These are phyloP conservation scores for Calonectris borealis DNA, from an alignment of 2,113 vertebrate genomes.

Conservation along the genomic window DNA sequence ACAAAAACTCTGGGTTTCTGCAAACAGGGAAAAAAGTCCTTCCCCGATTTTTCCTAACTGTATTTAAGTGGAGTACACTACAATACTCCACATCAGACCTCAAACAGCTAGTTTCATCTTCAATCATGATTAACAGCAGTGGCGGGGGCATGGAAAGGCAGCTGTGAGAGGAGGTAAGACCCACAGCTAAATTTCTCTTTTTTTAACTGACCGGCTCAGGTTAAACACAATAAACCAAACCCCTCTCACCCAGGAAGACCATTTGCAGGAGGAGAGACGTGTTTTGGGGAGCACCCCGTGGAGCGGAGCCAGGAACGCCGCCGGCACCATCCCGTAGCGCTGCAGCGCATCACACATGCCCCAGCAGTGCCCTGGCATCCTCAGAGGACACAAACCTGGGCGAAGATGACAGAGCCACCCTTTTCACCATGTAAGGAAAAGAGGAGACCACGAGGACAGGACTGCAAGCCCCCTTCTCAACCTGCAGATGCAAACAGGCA, in stretches of 20 bases:
- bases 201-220: background rate
- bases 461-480: background rate
- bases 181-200: background rate
- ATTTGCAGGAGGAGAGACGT: background rate
- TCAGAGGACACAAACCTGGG: background rate
- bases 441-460: background rate
- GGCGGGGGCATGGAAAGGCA: background rate
- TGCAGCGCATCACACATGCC: accelerated
- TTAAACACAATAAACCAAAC: background rate
- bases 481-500: background rate
- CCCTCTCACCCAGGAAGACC: background rate
- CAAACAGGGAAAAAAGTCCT: background rate
- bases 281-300: accelerated
- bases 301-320: accelerated
- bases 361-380: accelerated
- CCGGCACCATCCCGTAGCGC: accelerated
- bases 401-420: background rate
- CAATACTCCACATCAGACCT: background rate
- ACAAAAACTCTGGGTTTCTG: background rate
- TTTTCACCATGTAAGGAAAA: background rate
- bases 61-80: background rate
- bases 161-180: background rate
- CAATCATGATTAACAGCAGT: accelerated
- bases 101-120: background rate
- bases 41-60: background rate